phyloP scores from a whole-genome alignment of 2,797 vertebrate species.

The Antrozous pallidus region DNA sequence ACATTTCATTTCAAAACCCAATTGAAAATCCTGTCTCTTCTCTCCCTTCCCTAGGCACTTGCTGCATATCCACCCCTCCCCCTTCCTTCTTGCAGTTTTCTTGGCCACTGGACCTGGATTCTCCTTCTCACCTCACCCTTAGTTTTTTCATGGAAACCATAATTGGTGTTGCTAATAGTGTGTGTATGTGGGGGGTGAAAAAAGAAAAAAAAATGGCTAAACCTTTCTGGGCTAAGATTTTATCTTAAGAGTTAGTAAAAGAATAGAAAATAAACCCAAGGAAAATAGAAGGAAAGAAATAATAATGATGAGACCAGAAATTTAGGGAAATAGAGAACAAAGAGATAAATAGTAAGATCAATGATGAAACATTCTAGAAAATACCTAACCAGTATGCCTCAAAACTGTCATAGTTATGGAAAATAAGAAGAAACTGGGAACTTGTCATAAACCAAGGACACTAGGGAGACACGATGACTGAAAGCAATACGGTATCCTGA shows the following conservation, averaged over 20 bases:
- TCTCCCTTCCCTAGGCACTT: not conserved
- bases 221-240: not conserved
- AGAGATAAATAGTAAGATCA: not conserved
- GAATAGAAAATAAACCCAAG: not conserved
- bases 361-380: not conserved
- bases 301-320: not conserved
- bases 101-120: not conserved
- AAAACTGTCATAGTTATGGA: not conserved
- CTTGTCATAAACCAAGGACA: not conserved
- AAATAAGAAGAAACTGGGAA: not conserved
- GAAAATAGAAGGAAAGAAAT: not conserved
- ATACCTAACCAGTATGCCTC: not conserved
- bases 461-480: not conserved
- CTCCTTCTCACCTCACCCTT: not conserved
- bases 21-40: not conserved
- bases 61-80: fast-evolving
- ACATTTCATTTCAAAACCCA: not conserved
- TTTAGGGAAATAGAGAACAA: not conserved
- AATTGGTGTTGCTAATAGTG: not conserved
- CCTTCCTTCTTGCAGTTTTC: not conserved
- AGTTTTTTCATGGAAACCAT: not conserved
- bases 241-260: not conserved
- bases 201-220: not conserved
- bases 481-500: not conserved
- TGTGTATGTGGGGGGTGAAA: too few relatives aligned